Percentiles rank a stretch among this genome's conserved stretches.
Evolutionary conservation across 2,888 invertebrate species (phyloP).

Genomic region (Craniophora ligustri): DNA sequence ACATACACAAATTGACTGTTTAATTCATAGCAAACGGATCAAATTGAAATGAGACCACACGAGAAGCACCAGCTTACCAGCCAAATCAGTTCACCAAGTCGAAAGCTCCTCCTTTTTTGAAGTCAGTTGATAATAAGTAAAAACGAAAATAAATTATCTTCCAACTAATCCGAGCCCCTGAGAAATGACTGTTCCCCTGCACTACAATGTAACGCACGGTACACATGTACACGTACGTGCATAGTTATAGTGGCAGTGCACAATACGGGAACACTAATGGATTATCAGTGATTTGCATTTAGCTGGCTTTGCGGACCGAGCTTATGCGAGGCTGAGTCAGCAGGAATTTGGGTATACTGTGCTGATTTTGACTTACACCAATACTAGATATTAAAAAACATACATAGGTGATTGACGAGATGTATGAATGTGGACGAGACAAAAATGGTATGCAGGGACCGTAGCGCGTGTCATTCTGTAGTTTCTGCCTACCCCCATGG

Average conservation of each 20-base stretch:
- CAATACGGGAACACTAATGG: slow-evolving; percentile 81
- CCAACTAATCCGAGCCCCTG: slow-evolving; percentile 45
- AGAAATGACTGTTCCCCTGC: slow-evolving; percentile 35
- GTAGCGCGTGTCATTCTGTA: no score
- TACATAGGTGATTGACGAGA: no score
- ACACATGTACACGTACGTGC: slow-evolving; percentile 39
- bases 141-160: slow-evolving; percentile 50
- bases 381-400: no score
- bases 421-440: no score
- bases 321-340: slow-evolving; percentile 59
- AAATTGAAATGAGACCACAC: no score
- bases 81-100: no score
- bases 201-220: slow-evolving; percentile 29
- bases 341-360: slow-evolving; percentile 17
- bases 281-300: slow-evolving; percentile 88
- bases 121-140: no score
- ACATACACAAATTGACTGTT: slow-evolving; percentile 32
- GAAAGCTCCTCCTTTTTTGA: no score
- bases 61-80: no score
- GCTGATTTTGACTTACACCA: no score
- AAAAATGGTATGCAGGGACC: no score
- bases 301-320: slow-evolving; percentile 73
- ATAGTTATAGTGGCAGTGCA: slow-evolving; percentile 58
- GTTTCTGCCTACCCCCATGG: no score
- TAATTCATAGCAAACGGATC: background rate